A percentile compares a stretch with the other conserved stretches of the same genome.
phyloP scores from a whole-genome alignment of 2,113 vertebrate species.

The Sylvia atricapilla region DNA sequence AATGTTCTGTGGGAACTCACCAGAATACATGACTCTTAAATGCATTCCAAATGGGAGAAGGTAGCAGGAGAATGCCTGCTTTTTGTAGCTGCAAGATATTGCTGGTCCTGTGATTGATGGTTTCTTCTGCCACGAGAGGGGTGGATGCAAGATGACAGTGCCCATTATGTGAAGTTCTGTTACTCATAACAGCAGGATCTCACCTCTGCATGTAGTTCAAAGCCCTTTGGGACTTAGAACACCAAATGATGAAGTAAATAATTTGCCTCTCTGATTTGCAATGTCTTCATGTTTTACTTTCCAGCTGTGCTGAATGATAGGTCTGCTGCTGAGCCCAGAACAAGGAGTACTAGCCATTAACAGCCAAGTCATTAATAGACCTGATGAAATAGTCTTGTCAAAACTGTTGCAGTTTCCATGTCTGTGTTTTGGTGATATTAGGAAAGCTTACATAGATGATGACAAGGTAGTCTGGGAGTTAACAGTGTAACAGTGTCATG shows the following conservation, averaged over 20 bases:
- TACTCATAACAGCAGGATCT: neutral
- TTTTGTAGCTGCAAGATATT: neutral
- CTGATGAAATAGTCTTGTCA: slow-evolving; percentile 36
- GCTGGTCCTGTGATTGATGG: neutral
- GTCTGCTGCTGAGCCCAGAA: neutral
- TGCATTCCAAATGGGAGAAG: neutral
- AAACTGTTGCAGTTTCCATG: slow-evolving; percentile 27
- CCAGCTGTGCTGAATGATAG: slow-evolving; percentile 2
- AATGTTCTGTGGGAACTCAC: accelerated
- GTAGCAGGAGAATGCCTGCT: neutral
- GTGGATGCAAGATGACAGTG: neutral
- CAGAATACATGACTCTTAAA: neutral
- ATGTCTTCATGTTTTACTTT: neutral
- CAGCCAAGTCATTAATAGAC: neutral
- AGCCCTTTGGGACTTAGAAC: neutral
- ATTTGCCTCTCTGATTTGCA: neutral
- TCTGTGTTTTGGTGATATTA: neutral
- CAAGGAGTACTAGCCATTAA: neutral
- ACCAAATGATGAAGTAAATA: neutral
- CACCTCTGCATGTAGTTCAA: neutral
- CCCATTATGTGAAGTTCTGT: neutral
- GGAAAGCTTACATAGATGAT: neutral
- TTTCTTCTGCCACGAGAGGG: neutral
- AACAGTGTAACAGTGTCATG: neutral
- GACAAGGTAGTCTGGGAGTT: neutral